Base-by-base conservation (phyloP, 2,113 vertebrate species). In the Colinus virginianus region DNA sequence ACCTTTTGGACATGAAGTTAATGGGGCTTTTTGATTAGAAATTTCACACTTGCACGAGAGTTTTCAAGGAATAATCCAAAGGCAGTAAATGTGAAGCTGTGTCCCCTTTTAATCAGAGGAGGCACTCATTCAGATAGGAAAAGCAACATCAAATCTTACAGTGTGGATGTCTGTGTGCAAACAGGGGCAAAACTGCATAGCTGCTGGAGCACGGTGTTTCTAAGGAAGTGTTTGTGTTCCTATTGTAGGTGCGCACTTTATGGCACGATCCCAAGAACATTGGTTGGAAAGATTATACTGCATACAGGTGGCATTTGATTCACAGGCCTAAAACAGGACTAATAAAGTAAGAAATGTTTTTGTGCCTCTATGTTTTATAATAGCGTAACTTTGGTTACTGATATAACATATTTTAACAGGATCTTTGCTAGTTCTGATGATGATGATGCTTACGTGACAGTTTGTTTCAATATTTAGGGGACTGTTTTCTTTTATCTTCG, bases 251-350 rank as follows among this genome's bases (percentile, higher is more conserved):
- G 28, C 98, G 98, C 14, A 99, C 99, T 3, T 90, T 99, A 70
- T 99, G 99, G 99, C 99, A 99, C 1, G 99, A 99, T 96, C 99
- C 99, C 83, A 99, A 99, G 95, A 99, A 99, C 83, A 98, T 99
- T 28, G 99, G 99, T 61, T 99, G 99, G 99, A 99, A 99, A 85
- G 99, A 99, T 97, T 99, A 99, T 90, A 99, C 99, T 1, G 99
- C 99, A 62, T 99, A 99, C 96, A 98, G 99, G 97, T 99, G 99
- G 99, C 99, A 99, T 92, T 98, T 99, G 86, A 98, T 98, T 90
- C 99, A 99, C 88, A 98, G 99, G 90, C 99, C 99, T n/a, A 99
- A 98, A 97, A 99, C 99, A 1, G 99, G 99, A 48, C 99, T 99
- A 92, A 99, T 99, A 91, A 99, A 99, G 99, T 99, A 95, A 98